phyloP scores from a whole-genome alignment of 1,140 invertebrate species.

The Bicyclus anynana region DNA sequence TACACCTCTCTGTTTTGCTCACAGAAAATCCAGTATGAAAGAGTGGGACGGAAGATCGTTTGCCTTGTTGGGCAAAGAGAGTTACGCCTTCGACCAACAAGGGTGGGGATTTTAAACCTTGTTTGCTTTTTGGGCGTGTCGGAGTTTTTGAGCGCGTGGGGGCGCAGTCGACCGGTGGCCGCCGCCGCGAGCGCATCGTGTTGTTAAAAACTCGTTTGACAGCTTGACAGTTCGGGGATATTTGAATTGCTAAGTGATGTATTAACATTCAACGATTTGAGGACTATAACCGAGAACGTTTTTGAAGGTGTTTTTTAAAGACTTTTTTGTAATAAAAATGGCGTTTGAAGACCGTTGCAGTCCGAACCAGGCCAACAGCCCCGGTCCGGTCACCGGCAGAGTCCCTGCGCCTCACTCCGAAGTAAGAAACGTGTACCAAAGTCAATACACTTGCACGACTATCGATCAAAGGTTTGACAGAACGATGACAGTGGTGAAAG shows the following conservation, averaged over 20 bases:
- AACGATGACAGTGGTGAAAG: conserved; percentile 52
- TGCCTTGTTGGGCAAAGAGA: conserved; percentile 36
- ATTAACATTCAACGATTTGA: conserved; percentile 6
- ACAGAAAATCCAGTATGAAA: not conserved
- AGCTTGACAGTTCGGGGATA: conserved; percentile 45
- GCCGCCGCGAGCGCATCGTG: conserved; percentile 42
- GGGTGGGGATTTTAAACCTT: conserved; percentile 49
- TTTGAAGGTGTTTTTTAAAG: conserved; percentile 6
- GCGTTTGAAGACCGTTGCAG: conserved; percentile 80
- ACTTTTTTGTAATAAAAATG: conserved; percentile 48
- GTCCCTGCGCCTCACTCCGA: conserved; percentile 56
- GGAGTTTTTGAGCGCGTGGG: conserved; percentile 18
- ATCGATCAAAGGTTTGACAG: conserved; percentile 55
- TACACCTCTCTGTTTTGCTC: conserved; percentile 30
- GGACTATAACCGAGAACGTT: not conserved
- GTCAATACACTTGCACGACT: conserved; percentile 66
- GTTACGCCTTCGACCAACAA: conserved; percentile 48
- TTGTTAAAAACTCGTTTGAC: conserved; percentile 30
- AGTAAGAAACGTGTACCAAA: conserved; percentile 36
- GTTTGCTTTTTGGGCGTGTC: conserved; percentile 65
- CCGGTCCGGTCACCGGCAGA: conserved; percentile 57
- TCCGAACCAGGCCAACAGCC: conserved; percentile 78
- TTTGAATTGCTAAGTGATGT: conserved; percentile 38
- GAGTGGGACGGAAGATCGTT: conserved; percentile 29
- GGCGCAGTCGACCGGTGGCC: conserved; percentile 50